Base-by-base conservation (phyloP, 2,113 vertebrate genomes). In the Otus sunia region DNA sequence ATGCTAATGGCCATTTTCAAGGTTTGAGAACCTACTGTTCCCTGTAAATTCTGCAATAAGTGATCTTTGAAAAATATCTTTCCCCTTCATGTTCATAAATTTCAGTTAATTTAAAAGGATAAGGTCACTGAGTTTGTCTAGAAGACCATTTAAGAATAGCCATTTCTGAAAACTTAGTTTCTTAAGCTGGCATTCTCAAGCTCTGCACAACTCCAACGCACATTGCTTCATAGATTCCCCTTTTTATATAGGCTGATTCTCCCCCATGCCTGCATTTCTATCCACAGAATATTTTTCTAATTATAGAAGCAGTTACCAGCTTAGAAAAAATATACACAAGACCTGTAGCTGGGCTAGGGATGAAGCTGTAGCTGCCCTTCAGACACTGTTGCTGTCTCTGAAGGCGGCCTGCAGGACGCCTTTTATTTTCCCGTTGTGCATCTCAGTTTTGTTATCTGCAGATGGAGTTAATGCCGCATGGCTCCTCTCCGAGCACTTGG, bases 1-100 rank as follows among this genome's bases (percentile, higher is more conserved):
- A 85, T 64, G 58, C 32, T 95, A 89, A 89, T 69, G 71, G 55
- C 20, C n/a, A 5, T 66, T 66, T 80, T 92, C 58, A 91, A 75
- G 80, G 58, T 83, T 85, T 79, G 94, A 90, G 92, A 86, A 92
- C 64, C 27, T 86, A 84, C 82, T 80, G 63, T 95, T 96, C 74
- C 37, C 36, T 59, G 59, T 67, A 86, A 84, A 49, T 84, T 59
- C 39, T 52, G 73, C 52, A 85, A 88, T 95, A 82, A 73, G 50
- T 29, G 77, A 30, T 94, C 76, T 87, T 78, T 75, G 49, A 86
- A 96, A 95, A 91, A 85, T 53, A 4, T 30, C 55, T 88, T 94
- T 21, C 4, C 11, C 2, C 2, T 1, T 29, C 45, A 23, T 12
- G 12, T 67, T 76, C 67, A 75, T 82, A 88, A 69, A 73, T 90